Percentiles rank a stretch among this genome's conserved stretches.
Conservation (phyloP, 2,113 vertebrate species). For the Oreocharis arfaki region DNA sequence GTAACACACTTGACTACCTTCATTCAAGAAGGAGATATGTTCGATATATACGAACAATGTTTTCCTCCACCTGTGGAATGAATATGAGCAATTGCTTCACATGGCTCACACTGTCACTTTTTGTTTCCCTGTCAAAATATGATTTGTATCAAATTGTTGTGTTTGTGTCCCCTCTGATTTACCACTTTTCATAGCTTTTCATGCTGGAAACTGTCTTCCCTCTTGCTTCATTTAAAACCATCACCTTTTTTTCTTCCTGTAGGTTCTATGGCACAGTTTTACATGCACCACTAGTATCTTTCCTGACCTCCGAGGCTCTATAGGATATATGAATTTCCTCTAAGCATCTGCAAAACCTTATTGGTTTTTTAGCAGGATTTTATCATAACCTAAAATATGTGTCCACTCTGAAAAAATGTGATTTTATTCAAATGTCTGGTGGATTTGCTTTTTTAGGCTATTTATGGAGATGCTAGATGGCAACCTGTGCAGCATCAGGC, state of each 20-base stretch:
- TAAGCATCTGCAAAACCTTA: not conserved
- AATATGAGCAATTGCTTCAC: not conserved
- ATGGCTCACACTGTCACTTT: not conserved
- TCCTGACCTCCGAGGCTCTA: not conserved
- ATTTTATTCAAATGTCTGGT: not conserved
- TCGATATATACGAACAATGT: not conserved
- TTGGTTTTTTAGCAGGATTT: not conserved
- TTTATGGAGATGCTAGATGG: not conserved
- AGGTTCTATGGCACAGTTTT: not conserved
- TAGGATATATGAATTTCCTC: not conserved
- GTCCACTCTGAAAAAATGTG: not conserved
- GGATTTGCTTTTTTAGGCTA: not conserved
- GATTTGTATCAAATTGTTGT: slow-evolving; percentile 22
- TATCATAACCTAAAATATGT: not conserved
- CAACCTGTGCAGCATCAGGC: not conserved
- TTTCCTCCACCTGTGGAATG: not conserved
- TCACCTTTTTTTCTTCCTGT: not conserved
- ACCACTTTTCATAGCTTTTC: not conserved
- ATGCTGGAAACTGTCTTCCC: not conserved
- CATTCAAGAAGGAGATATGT: not conserved
- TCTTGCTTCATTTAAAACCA: not conserved
- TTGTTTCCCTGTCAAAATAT: not conserved
- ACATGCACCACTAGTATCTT: not conserved
- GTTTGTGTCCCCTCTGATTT: slow-evolving; percentile 1
- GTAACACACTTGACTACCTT: not conserved